These are phyloP conservation scores for Plestiodon gilberti DNA, from an alignment of 2,113 vertebrate genomes.

Conservation along the genomic window DNA sequence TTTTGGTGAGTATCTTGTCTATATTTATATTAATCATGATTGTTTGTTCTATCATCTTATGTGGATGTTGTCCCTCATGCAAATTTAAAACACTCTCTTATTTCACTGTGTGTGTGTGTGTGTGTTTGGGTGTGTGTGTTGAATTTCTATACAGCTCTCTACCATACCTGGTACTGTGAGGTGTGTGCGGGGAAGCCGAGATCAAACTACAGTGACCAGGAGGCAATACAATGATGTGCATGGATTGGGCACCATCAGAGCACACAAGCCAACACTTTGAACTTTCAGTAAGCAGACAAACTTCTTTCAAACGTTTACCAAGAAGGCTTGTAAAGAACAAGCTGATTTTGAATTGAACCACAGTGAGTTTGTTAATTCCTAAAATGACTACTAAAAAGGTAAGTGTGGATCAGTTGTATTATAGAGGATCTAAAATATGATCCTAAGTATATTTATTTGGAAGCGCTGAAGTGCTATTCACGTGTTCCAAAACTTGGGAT, in stretches of 20 bases:
- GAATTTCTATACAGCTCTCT: background rate
- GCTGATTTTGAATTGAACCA: too few species aligned
- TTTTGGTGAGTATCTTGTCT: background rate
- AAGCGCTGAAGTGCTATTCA: too few species aligned
- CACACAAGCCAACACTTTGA: background rate
- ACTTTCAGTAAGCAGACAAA: background rate
- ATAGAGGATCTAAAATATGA: too few species aligned
- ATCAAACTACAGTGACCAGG: background rate
- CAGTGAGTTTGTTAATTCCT: too few species aligned
- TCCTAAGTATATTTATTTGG: too few species aligned
- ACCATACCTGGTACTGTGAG: background rate
- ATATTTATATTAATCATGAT: background rate
- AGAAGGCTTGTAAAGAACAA: too few species aligned
- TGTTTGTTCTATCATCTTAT: background rate
- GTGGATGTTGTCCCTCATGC: background rate
- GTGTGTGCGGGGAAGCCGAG: background rate
- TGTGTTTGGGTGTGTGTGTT: background rate
- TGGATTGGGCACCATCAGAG: background rate
- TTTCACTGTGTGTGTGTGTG: too few species aligned
- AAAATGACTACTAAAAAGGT: too few species aligned
- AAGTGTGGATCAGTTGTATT: too few species aligned
- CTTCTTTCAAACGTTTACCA: too few species aligned
- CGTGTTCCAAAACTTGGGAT: too few species aligned
- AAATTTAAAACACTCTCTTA: background rate
- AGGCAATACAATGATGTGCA: background rate